Conservation (phyloP, 2,888 invertebrate species). For the Calliphora vomitoria region DNA sequence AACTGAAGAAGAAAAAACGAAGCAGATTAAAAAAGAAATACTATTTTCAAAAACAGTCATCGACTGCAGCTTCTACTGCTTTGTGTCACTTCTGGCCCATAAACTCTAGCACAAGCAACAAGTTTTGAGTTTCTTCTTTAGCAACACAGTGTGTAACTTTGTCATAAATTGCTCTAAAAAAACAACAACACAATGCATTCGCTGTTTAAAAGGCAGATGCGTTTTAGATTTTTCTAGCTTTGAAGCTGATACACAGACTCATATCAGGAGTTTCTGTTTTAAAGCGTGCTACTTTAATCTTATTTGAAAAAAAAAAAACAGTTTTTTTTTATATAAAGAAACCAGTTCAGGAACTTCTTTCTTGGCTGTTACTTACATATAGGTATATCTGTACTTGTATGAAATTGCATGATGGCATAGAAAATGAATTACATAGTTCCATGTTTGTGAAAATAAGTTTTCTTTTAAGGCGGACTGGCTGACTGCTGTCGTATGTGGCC, state of each 20-base stretch:
- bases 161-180: conserved; percentile 50
- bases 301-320: neutral
- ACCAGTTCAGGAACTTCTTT: conserved; percentile 55
- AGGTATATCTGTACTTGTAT: neutral
- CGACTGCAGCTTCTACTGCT: neutral
- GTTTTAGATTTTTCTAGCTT: conserved; percentile 44
- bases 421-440: conserved; percentile 68
- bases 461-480: conserved; percentile 9
- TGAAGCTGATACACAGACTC: neutral
- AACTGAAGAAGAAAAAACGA: neutral
- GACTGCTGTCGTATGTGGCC: conserved; percentile 19
- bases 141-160: conserved; percentile 4
- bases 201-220: conserved; percentile 58
- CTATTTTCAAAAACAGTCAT: neutral
- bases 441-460: conserved; percentile 45
- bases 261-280: conserved; percentile 6
- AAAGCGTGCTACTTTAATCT: conserved; percentile 63
- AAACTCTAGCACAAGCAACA: conserved; percentile 27
- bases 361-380: neutral
- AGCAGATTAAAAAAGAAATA: neutral
- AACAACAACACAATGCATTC: neutral
- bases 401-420: conserved; percentile 66
- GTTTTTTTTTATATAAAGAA: conserved; percentile 41
- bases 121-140: conserved; percentile 40
- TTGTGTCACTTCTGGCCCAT: conserved; percentile 31